Conservation (phyloP, 2,888 invertebrate genomes). For the Vannuccia rotundouncinata region DNA sequence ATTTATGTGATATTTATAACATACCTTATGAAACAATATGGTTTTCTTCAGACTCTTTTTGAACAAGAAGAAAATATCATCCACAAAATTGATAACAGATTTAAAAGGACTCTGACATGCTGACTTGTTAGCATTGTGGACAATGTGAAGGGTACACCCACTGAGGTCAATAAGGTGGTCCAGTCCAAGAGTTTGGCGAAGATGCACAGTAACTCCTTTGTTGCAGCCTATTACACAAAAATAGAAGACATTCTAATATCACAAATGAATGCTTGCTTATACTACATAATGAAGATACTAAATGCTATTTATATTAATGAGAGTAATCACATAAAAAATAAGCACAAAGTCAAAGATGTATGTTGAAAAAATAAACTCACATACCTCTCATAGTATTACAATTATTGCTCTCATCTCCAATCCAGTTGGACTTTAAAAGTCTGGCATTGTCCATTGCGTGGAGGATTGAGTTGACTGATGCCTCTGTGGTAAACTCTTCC, state of each 20-base stretch:
- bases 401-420: background rate
- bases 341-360: background rate
- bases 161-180: conserved; percentile 15
- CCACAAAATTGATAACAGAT: background rate
- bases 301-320: background rate
- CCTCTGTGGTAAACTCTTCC: background rate
- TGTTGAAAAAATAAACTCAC: background rate
- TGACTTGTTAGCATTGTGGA: conserved; percentile 3
- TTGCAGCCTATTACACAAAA: background rate
- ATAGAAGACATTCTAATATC: background rate
- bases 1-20: background rate
- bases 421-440: background rate
- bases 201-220: background rate
- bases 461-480: background rate
- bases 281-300: background rate
- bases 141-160: conserved; percentile 19
- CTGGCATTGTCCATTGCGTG: background rate
- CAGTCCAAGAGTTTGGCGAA: conserved; percentile 16
- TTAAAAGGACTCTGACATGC: background rate
- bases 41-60: background rate
- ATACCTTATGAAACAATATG: background rate
- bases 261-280: background rate
- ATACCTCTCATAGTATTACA: background rate
- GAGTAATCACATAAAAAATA: background rate
- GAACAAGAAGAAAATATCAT: background rate